A percentile compares a stretch with the other conserved stretches of the same genome.
Conservation (phyloP, 2,888 invertebrate species). For the Lacanobia wlatinum region DNA sequence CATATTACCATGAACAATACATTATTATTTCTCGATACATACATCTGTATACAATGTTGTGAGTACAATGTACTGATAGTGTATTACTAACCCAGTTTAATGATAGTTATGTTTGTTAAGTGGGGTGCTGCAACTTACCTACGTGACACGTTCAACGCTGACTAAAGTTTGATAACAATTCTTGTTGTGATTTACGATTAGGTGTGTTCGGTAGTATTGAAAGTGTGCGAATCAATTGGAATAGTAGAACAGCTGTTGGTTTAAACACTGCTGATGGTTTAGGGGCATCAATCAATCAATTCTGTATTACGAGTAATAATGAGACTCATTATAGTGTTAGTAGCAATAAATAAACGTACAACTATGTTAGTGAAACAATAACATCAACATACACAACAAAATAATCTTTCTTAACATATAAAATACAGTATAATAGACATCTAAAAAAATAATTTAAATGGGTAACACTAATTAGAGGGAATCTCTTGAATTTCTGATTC, state of each 20-base stretch:
- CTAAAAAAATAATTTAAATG: not conserved
- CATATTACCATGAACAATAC: conserved; percentile 37
- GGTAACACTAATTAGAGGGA: not conserved
- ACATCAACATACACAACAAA: no score
- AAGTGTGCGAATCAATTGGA: not conserved
- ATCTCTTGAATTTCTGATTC: not conserved
- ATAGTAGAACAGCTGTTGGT: not conserved
- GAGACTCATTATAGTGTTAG: no score
- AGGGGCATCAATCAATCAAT: not conserved
- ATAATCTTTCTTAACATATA: no score
- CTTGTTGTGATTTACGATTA: conserved; percentile 34
- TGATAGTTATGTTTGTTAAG: conserved; percentile 28
- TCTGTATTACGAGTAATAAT: no score
- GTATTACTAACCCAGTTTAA: conserved; percentile 52
- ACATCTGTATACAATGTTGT: conserved; percentile 23
- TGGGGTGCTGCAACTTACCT: conserved; percentile 7
- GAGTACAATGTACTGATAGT: conserved; percentile 22
- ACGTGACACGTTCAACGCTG: conserved; percentile 21
- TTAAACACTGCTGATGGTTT: not conserved
- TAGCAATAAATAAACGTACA: no score
- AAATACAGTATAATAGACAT: no score
- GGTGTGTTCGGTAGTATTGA: conserved; percentile 7
- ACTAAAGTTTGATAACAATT: conserved; percentile 50
- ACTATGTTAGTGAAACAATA: no score
- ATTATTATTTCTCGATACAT: conserved; percentile 52